Evolutionary conservation across 1,140 invertebrate genomes (phyloP).

Genomic region (Heliconius hewitsoni): DNA sequence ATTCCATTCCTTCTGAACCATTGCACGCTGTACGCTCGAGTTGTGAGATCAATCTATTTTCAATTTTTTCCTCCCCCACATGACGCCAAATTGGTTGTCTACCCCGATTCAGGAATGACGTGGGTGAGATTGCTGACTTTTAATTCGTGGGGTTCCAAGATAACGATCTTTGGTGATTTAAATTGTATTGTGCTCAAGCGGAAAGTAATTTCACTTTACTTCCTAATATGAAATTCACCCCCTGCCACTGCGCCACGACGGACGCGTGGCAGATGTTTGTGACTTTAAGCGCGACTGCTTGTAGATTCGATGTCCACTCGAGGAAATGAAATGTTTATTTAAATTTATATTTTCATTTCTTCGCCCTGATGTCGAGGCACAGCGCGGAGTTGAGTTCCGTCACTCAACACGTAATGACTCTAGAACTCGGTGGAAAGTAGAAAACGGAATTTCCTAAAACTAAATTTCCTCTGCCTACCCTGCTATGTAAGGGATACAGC

Average conservation of each 20-base stretch:
- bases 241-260: too few relatives aligned
- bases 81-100: conserved; percentile 67
- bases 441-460: too few relatives aligned
- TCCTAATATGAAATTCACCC: too few relatives aligned
- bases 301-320: too few relatives aligned
- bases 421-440: neutral
- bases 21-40: conserved; percentile 59
- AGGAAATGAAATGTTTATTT: too few relatives aligned
- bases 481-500: neutral
- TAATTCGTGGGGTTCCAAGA: conserved; percentile 45
- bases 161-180: conserved; percentile 4
- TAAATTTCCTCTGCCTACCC: too few relatives aligned
- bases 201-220: neutral
- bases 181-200: neutral
- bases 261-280: too few relatives aligned
- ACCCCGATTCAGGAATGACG: conserved; percentile 55
- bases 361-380: too few relatives aligned
- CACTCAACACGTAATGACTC: neutral
- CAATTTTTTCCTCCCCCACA: conserved; percentile 68
- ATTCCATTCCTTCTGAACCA: conserved; percentile 60
- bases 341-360: too few relatives aligned
- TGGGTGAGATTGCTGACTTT: conserved; percentile 48
- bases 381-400: neutral
- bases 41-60: conserved; percentile 71
- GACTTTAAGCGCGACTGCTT: too few relatives aligned